These are phyloP conservation scores for Onthophagus taurus DNA, from an alignment of 1,140 invertebrate genomes.

Conservation along the genomic window DNA sequence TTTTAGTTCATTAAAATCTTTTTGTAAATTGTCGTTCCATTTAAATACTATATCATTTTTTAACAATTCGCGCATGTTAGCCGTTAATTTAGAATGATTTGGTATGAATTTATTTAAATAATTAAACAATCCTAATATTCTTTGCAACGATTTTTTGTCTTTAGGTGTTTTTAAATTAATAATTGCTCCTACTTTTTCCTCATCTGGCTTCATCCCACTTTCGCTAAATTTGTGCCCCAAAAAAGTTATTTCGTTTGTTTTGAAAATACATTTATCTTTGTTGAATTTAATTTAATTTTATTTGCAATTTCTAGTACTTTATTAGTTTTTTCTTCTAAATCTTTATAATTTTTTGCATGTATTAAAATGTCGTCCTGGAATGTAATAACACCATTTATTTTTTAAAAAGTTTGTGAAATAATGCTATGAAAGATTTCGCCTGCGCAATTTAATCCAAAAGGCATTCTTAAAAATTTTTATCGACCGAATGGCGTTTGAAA, in stretches of 20 bases:
- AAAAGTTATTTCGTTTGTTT: not conserved
- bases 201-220: not conserved
- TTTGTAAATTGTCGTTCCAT: conserved; percentile 23
- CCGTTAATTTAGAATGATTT: conserved; percentile 23
- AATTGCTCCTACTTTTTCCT: not conserved
- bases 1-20: conserved; percentile 23
- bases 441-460: no score
- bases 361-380: no score
- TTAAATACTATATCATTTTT: conserved; percentile 18
- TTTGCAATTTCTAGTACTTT: no score
- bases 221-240: not conserved
- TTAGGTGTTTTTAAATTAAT: not conserved
- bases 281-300: not conserved
- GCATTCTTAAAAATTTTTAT: conserved; percentile 23
- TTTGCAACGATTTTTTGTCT: conserved; percentile 14
- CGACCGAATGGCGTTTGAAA: conserved; percentile 25
- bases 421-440: no score
- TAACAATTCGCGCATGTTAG: conserved; percentile 20
- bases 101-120: conserved; percentile 29
- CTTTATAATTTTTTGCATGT: no score
- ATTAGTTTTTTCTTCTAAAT: no score
- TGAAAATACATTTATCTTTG: not conserved
- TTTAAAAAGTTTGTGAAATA: no score
- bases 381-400: no score
- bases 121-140: conserved; percentile 29